A percentile compares a stretch with the other conserved stretches of the same genome.
Conservation (phyloP, 1,140 invertebrate genomes). For the Caenorhabditis briggsae region DNA sequence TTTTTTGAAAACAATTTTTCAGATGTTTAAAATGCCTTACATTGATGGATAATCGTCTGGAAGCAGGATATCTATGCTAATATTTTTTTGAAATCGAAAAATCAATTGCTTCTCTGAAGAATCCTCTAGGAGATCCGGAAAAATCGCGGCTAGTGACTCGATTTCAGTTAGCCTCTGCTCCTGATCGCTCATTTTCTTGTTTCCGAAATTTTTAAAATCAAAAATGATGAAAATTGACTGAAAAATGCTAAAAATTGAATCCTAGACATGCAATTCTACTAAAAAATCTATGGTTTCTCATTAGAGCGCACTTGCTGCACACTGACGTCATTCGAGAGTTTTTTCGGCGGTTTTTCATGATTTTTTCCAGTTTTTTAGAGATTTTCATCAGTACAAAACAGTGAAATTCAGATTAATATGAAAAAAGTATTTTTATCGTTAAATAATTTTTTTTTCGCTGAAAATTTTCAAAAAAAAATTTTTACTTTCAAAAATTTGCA, state of each 20-base stretch:
- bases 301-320: not conserved
- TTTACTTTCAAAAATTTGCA: not conserved
- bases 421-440: too few relatives aligned
- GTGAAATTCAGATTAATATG: too few relatives aligned
- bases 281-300: not conserved
- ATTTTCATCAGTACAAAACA: not conserved
- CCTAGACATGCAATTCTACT: not conserved
- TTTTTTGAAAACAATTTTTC: too few relatives aligned
- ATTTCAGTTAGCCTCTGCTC: conserved; percentile 16
- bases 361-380: not conserved
- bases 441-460: too few relatives aligned
- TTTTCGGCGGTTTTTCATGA: not conserved
- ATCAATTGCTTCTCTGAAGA: not conserved
- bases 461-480: not conserved
- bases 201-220: not conserved
- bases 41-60: conserved; percentile 37
- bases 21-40: not conserved
- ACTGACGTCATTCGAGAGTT: not conserved
- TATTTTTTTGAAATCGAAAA: not conserved
- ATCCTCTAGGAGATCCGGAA: conserved; percentile 25
- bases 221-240: not conserved
- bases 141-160: conserved; percentile 17
- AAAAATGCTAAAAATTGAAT: not conserved
- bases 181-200: not conserved
- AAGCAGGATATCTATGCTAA: not conserved